These are phyloP conservation scores for Hypothenemus hampei DNA, from an alignment of 1,140 invertebrate genomes.

Conservation along the genomic window DNA sequence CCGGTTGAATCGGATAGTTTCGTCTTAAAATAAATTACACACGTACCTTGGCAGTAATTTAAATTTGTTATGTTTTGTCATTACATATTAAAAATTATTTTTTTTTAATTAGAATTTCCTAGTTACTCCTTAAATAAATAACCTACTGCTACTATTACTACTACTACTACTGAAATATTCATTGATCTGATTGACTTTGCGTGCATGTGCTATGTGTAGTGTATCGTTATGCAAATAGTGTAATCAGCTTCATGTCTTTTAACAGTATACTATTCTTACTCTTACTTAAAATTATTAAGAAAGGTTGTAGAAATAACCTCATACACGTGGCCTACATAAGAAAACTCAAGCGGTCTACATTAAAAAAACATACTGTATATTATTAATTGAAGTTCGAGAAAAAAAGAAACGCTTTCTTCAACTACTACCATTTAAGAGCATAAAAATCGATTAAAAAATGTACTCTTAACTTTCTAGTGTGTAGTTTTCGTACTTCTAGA, in stretches of 20 bases:
- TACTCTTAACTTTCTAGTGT: too few relatives aligned
- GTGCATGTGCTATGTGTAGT: conserved; percentile 5
- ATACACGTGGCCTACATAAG: conserved; percentile 14
- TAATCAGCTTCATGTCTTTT: neutral
- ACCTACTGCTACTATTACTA: too few relatives aligned
- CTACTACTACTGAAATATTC: neutral
- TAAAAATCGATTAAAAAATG: too few relatives aligned
- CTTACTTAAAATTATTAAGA: neutral
- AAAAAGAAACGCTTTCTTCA: too few relatives aligned
- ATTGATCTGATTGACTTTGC: conserved; percentile 1
- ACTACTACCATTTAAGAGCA: too few relatives aligned
- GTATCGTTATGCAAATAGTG: neutral
- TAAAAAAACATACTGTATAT: conserved; percentile 6
- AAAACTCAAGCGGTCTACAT: conserved; percentile 12
- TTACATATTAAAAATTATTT: too few relatives aligned
- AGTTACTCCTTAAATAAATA: too few relatives aligned
- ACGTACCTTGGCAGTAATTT: conserved; percentile 15
- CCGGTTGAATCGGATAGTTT: neutral
- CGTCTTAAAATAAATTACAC: conserved; percentile 17
- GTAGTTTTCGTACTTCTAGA: too few relatives aligned
- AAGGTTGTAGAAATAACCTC: conserved; percentile 2
- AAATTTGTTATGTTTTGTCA: conserved; percentile 12
- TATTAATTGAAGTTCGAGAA: neutral
- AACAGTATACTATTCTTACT: too few relatives aligned
- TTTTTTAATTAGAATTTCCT: too few relatives aligned